Evolutionary conservation across 1,140 invertebrate genomes (phyloP).

Genomic region (Drosophila sp.): DNA sequence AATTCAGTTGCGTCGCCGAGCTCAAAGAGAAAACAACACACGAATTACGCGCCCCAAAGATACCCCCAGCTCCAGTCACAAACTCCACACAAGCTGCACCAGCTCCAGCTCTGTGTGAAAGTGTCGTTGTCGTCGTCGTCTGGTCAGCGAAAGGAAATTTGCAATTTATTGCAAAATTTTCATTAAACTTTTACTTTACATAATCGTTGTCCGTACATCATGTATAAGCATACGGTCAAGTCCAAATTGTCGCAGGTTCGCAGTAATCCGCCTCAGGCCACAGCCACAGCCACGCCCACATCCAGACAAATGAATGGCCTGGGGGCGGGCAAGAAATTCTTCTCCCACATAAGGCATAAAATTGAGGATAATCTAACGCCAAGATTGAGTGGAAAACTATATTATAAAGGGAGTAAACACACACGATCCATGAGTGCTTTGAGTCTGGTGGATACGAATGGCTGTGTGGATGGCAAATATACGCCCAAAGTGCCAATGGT

Average conservation of each 20-base stretch:
- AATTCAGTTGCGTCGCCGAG: slow-evolving; percentile 76
- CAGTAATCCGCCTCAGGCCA: slow-evolving; percentile 40
- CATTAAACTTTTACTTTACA: slow-evolving; percentile 70
- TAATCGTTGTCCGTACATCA: slow-evolving; percentile 33
- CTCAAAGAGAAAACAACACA: slow-evolving; percentile 76
- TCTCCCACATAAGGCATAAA: slow-evolving; percentile 76
- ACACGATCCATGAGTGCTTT: slow-evolving; percentile 74
- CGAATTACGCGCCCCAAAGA: slow-evolving; percentile 46
- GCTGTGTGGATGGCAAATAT: slow-evolving; percentile 73
- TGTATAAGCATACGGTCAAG: slow-evolving; percentile 76
- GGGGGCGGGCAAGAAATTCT: slow-evolving; percentile 73
- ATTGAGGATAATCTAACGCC: slow-evolving; percentile 81
- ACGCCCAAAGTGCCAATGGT: slow-evolving; percentile 47
- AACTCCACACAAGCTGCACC: slow-evolving; percentile 33
- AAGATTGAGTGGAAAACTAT: slow-evolving; percentile 68
- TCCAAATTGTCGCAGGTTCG: slow-evolving; percentile 64
- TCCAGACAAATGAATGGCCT: slow-evolving; percentile 32
- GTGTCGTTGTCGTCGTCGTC: slow-evolving; percentile 46
- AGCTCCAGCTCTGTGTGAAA: slow-evolving; percentile 64
- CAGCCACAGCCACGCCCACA: slow-evolving; percentile 36
- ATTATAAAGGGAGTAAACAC: slow-evolving; percentile 73
- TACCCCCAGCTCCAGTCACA: slow-evolving; percentile 7
- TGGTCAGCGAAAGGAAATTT: slow-evolving; percentile 69
- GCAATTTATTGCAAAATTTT: slow-evolving; percentile 57
- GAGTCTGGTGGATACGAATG: slow-evolving; percentile 48